Evolutionary conservation across 2,797 vertebrate genomes (phyloP).

Genomic region (Pipistrellus kuhlii): DNA sequence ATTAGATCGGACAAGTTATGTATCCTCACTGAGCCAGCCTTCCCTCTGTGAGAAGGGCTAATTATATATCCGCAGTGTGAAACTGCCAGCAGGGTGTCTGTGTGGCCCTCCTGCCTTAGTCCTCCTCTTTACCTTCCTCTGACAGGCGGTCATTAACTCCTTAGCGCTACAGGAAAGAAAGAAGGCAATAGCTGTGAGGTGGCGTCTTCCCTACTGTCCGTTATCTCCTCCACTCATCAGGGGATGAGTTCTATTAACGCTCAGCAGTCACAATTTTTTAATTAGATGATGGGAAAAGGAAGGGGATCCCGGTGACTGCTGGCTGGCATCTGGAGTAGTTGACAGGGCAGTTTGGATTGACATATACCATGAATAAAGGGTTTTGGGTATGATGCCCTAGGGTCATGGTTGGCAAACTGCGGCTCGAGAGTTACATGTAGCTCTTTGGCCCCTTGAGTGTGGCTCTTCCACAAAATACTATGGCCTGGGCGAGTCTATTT

Average conservation of each 20-base stretch:
- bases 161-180: neutral
- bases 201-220: neutral
- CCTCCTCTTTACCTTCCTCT: neutral
- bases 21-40: neutral
- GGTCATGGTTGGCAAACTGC: no score
- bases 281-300: neutral
- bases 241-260: neutral
- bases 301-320: neutral
- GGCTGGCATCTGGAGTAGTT: neutral
- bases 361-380: neutral
- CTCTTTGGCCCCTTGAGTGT: no score
- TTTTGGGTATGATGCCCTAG: neutral
- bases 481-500: no score
- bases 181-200: neutral
- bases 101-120: no score
- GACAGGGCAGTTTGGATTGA: neutral
- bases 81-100: neutral
- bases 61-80: neutral
- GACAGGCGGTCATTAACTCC: neutral
- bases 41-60: neutral
- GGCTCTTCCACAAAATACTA: no score
- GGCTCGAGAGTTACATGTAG: no score
- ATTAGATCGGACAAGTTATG: neutral
- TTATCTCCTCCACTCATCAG: neutral
- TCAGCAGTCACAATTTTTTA: neutral